Percentiles rank a stretch among this genome's conserved stretches.
Conservation (phyloP, 2,888 invertebrate species). For the Acleris literana region DNA sequence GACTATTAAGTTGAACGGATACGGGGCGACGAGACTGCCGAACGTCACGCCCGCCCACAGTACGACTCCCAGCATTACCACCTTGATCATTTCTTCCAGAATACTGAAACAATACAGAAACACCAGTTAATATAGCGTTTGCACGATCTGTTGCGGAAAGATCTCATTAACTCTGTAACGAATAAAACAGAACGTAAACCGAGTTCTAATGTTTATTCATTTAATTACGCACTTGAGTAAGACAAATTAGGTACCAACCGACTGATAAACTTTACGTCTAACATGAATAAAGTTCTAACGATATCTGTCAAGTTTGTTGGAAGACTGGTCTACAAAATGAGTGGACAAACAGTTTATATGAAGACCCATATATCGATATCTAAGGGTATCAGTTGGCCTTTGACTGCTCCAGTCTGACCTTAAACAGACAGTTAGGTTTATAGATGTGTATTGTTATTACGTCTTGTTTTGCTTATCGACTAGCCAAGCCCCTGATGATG, state of each 20-base stretch:
- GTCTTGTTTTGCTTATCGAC: constrained; percentile 26
- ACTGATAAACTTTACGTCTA: constrained; percentile 49
- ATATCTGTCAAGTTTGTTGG: constrained; percentile 48
- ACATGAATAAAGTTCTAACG: constrained; percentile 45
- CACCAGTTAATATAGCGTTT: constrained; percentile 36
- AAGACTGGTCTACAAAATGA: constrained; percentile 59
- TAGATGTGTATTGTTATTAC: constrained; percentile 30
- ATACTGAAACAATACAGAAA: constrained; percentile 67
- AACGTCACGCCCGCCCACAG: constrained; percentile 77
- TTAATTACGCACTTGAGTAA: constrained; percentile 15
- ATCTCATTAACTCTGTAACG: constrained; percentile 45
- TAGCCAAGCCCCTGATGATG: constrained; percentile 38
- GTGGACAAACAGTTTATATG: constrained; percentile 63
- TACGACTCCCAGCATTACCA: constrained; percentile 73
- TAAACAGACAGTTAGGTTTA: constrained; percentile 33
- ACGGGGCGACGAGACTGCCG: constrained; percentile 74
- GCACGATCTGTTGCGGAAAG: constrained; percentile 41
- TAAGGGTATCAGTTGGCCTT: constrained; percentile 64
- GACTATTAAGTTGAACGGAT: constrained; percentile 71
- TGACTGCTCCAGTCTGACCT: constrained; percentile 52
- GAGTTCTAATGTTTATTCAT: constrained; percentile 1
- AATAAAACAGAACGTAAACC: constrained; percentile 15
- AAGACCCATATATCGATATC: constrained; percentile 47
- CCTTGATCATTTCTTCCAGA: constrained; percentile 79
- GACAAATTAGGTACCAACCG: constrained; percentile 50